phyloP scores from a whole-genome alignment of 2,797 vertebrate species.

The Neosalanx taihuensis region DNA sequence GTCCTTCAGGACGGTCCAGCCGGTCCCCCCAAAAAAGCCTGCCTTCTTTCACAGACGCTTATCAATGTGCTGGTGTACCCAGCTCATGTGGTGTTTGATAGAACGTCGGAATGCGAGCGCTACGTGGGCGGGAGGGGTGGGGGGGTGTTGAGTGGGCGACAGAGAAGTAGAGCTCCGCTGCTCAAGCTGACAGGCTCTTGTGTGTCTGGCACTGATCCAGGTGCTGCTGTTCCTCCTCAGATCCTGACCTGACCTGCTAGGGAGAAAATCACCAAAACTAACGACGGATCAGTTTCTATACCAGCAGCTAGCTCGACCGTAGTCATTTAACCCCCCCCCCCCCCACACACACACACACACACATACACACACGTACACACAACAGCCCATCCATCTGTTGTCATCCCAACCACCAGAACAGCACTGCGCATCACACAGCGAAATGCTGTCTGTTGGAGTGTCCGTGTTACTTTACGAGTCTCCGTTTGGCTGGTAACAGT shows the following conservation, averaged over 20 bases:
- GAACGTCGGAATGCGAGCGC: not conserved
- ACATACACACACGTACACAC: too few species aligned
- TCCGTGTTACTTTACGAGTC: not conserved
- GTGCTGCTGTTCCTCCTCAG: not conserved
- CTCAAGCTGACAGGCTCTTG: not conserved
- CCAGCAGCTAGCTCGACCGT: not conserved
- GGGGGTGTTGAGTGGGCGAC: not conserved
- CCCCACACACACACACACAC: too few species aligned
- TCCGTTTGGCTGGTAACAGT: not conserved
- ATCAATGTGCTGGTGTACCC: not conserved
- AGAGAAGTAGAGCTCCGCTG: not conserved
- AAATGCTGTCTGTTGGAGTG: not conserved
- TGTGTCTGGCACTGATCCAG: not conserved
- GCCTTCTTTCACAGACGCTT: not conserved
- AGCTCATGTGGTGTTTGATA: not conserved
- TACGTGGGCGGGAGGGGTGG: not conserved
- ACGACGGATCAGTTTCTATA: too few species aligned
- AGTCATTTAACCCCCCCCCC: not conserved
- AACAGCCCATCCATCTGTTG: not conserved
- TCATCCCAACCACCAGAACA: not conserved
- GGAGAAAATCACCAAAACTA: too few species aligned
- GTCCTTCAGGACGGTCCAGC: slow-evolving; percentile 39
- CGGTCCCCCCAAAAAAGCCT: too few species aligned
- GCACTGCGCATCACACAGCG: not conserved
- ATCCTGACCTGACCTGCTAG: too few species aligned